Percentiles rank a stretch among this genome's conserved stretches.
These are phyloP conservation scores for Sesamia inferens DNA, from an alignment of 2,888 invertebrate genomes.

Conservation along the genomic window DNA sequence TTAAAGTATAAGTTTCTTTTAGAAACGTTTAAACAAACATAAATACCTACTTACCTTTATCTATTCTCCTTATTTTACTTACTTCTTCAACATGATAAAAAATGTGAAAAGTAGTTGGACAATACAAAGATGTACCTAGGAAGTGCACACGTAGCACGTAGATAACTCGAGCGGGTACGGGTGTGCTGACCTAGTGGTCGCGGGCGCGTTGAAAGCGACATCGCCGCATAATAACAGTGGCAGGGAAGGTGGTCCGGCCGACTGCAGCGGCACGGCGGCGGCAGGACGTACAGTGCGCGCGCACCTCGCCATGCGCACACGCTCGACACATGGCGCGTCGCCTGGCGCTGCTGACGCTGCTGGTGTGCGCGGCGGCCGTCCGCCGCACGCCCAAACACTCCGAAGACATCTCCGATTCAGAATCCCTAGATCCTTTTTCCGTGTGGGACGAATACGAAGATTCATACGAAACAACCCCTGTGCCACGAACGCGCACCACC, in stretches of 20 bases:
- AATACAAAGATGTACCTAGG: constrained; percentile 20
- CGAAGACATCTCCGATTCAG: constrained; percentile 75
- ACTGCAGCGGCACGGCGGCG: constrained; percentile 67
- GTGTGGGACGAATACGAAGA: constrained; percentile 84
- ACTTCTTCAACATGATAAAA: too few relatives aligned
- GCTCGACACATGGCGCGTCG: constrained; percentile 88
- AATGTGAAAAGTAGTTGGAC: not conserved
- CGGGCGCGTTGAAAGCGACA: constrained; percentile 84
- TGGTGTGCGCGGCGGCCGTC: constrained; percentile 81
- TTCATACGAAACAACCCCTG: constrained; percentile 75
- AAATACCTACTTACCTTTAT: not conserved
- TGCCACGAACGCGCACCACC: constrained; percentile 69
- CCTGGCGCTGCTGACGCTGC: constrained; percentile 87
- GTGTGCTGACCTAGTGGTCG: constrained; percentile 84
- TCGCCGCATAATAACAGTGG: constrained; percentile 81
- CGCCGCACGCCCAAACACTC: constrained; percentile 72
- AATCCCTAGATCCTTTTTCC: constrained; percentile 79
- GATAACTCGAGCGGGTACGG: constrained; percentile 50
- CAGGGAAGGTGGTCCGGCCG: constrained; percentile 80
- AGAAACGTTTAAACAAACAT: not conserved
- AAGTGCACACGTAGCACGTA: constrained; percentile 26
- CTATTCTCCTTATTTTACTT: too few relatives aligned
- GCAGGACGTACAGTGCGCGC: constrained; percentile 84
- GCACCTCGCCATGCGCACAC: constrained; percentile 90
- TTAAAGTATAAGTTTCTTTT: too few relatives aligned